Conservation (phyloP, 2,113 vertebrate species). For the Emberiza fucata region DNA sequence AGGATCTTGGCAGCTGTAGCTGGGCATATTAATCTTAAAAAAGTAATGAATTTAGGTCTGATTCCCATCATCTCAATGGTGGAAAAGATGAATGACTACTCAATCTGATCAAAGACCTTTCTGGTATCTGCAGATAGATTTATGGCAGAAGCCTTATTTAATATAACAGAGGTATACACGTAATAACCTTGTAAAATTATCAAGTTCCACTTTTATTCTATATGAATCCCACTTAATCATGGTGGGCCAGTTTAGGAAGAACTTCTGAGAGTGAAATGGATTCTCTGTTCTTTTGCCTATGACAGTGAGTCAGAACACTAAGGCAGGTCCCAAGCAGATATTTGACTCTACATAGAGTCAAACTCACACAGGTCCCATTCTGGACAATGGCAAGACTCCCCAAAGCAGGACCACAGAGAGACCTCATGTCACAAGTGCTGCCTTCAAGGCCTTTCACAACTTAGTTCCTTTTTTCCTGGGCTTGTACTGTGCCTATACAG, state of each 20-base stretch:
- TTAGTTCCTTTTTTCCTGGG: neutral
- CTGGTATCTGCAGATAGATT: conserved; percentile 28
- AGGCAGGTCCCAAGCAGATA: neutral
- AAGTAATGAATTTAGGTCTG: conserved; percentile 40
- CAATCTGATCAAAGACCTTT: conserved; percentile 21
- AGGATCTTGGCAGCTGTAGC: conserved; percentile 11
- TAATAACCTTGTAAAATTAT: conserved; percentile 20
- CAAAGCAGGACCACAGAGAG: neutral
- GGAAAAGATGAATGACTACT: neutral
- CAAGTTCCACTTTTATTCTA: neutral
- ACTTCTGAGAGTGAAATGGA: neutral
- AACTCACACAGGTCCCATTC: neutral
- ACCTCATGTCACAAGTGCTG: neutral
- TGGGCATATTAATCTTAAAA: conserved; percentile 10
- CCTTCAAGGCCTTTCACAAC: neutral
- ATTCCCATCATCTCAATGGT: conserved; percentile 4
- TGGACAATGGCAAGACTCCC: neutral
- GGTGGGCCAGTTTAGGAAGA: neutral
- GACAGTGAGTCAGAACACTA: neutral
- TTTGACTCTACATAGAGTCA: neutral
- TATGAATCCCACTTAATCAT: neutral
- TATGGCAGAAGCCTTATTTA: conserved; percentile 24
- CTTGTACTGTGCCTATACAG: neutral
- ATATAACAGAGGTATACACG: neutral
- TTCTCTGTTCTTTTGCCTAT: neutral